phyloP scores from a whole-genome alignment of 2,888 invertebrate species.

The Coenonympha glycerion region DNA sequence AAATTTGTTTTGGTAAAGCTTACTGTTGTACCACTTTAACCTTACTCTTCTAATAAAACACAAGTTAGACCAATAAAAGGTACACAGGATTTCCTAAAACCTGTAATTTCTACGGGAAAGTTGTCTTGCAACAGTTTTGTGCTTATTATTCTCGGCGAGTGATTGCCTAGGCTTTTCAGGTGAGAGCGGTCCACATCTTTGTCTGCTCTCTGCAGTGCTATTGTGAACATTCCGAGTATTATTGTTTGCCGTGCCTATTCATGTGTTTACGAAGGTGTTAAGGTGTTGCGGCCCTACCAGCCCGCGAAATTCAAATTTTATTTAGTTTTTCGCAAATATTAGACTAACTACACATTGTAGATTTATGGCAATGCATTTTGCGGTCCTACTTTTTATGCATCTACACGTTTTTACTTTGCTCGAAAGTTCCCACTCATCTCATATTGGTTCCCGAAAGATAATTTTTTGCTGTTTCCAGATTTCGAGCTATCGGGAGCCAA shows the following conservation, averaged over 20 bases:
- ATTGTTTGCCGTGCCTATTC: conserved; percentile 22
- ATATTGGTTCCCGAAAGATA: too few relatives aligned
- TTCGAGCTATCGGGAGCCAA: too few relatives aligned
- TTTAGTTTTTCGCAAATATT: too few relatives aligned
- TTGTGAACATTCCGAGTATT: conserved; percentile 23
- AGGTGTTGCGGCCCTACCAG: too few relatives aligned
- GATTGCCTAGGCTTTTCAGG: conserved; percentile 28
- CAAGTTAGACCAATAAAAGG: background rate
- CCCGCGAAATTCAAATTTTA: too few relatives aligned
- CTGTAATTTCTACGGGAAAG: conserved; percentile 25
- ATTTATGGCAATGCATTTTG: too few relatives aligned
- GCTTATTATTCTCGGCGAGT: conserved; percentile 22
- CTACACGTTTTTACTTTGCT: too few relatives aligned
- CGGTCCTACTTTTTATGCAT: too few relatives aligned
- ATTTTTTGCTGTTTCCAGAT: too few relatives aligned
- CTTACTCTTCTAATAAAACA: background rate
- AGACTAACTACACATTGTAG: too few relatives aligned
- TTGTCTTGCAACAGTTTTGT: conserved; percentile 22
- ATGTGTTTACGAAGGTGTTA: conserved; percentile 21
- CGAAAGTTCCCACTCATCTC: too few relatives aligned
- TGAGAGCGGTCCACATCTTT: conserved; percentile 30
- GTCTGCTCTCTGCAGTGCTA: conserved; percentile 13
- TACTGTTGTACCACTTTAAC: background rate
- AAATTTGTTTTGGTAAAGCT: too few relatives aligned
- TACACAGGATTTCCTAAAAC: conserved; percentile 12